Evolutionary conservation across 30 jellyfish, hydroid and myxozoan genomes (phyloP).

Genomic region (Rhopilema esculentum): DNA sequence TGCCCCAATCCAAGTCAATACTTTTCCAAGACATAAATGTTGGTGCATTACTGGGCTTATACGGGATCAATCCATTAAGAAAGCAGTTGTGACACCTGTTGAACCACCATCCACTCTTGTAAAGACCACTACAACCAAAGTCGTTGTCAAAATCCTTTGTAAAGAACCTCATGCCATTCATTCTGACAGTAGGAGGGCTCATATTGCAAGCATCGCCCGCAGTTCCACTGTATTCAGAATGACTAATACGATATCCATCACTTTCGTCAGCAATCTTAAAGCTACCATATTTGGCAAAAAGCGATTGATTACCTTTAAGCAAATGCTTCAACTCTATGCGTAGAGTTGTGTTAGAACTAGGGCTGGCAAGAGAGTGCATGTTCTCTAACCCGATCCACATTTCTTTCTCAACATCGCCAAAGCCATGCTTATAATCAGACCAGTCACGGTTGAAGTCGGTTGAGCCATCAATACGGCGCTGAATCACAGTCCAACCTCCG

Average conservation of each 20-base stretch:
- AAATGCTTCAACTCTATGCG: conserved; percentile 2
- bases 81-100: too few species aligned
- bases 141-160: too few species aligned
- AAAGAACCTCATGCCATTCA: too few species aligned
- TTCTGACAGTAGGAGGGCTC: not conserved
- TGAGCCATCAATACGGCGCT: conserved; percentile 30
- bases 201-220: not conserved
- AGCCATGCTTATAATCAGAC: conserved; percentile 7
- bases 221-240: not conserved
- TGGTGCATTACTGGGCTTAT: too few species aligned
- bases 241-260: not conserved
- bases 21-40: too few species aligned
- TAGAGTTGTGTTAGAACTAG: not conserved
- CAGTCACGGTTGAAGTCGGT: conserved; percentile 17
- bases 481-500: conserved; percentile 10
- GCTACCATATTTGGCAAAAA: conserved; percentile 13
- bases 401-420: conserved; percentile 37
- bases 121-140: too few species aligned
- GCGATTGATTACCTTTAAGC: not conserved
- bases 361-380: not conserved
- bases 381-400: conserved; percentile 16
- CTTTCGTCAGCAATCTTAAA: conserved; percentile 16
- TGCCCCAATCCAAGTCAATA: too few species aligned
- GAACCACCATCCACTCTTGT: too few species aligned
- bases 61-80: too few species aligned